Evolutionary conservation across 2,797 vertebrate species (phyloP), one percentile per base, ranked within the genome.

Genomic region (Anas acuta): DNA sequence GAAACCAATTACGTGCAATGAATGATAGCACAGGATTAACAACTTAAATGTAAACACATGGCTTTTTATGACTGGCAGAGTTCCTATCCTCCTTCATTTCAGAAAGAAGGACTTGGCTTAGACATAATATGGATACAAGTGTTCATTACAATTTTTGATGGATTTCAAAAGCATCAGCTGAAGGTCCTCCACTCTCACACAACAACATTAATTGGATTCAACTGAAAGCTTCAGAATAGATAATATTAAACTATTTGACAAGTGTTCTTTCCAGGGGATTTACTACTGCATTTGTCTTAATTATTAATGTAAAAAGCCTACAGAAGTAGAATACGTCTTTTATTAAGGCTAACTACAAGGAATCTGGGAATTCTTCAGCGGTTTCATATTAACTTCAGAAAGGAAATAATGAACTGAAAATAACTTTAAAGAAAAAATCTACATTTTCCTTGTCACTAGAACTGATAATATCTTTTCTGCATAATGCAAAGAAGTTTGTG

Each of bases 241-340:
- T 91, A 89, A 94, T 88, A 95, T 83, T 87, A 85, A 97, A 95
- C 74, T 89, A 45, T 74, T 76, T 92, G 66, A 95, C 88, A 89
- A 95, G 37, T 91, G 79, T 84, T 94, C 89, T 72, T 94, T 96
- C 89, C 92, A 91, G 41, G 49, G 51, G 79, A 96, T 70, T 93
- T 90, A 65, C 84, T 81, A 65, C 76, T 92, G 77, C 87, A 72
- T 95, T 92, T 94, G 41, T 96, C 94, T 96, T 96, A 91, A 96
- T 95, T 94, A 96, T 95, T 95, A 88, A 93, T 90, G 90, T 82
- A 94, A 90, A 94, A 94, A 51, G 21, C 33, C 13, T 91, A 87
- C 32, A 90, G 51, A 94, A 90, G 17, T 53, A 88, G 57, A 93
- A 93, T 89, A 71, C 37, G 71, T 94, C 43, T 92, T 96, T 95